Percentiles rank a stretch among this genome's conserved stretches.
Conservation (phyloP, 2,888 invertebrate species). For the Hyposoter didymator region DNA sequence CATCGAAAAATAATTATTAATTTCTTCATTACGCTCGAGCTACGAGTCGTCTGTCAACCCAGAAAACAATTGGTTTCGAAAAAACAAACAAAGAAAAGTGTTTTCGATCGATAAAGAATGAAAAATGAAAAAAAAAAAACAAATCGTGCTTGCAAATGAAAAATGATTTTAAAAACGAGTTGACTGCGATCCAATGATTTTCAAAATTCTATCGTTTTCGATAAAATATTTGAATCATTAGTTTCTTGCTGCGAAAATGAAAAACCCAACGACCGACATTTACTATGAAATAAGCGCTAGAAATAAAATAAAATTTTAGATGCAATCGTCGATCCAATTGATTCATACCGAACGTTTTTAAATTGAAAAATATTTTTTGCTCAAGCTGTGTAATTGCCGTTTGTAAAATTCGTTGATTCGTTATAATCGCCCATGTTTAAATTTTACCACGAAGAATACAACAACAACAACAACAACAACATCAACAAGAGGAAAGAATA, state of each 20-base stretch:
- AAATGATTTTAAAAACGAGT: background rate
- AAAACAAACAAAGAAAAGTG: background rate
- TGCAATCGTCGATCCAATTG: conserved; percentile 1
- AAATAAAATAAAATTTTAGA: conserved; percentile 1
- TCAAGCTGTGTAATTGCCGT: conserved; percentile 18
- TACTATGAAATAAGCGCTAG: background rate
- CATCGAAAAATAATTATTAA: conserved; percentile 37
- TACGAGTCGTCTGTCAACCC: background rate
- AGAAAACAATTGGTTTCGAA: background rate
- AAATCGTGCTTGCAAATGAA: background rate
- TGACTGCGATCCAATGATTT: background rate
- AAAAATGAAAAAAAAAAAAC: conserved; percentile 10
- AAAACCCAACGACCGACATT: background rate
- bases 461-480: background rate
- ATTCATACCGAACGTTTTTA: conserved; percentile 5
- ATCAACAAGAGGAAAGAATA: background rate
- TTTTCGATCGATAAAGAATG: background rate
- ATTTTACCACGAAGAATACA: background rate
- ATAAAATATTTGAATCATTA: background rate
- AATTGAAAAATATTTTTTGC: conserved; percentile 14
- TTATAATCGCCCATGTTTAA: conserved; percentile 14
- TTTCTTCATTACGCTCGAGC: conserved; percentile 17
- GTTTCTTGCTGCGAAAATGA: background rate
- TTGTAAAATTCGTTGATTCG: conserved; percentile 17
- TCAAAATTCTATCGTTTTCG: background rate